Percentiles rank a stretch among this genome's conserved stretches.
These are phyloP conservation scores for Iphiclides podalirius DNA, from an alignment of 2,888 invertebrate species.

Conservation along the genomic window DNA sequence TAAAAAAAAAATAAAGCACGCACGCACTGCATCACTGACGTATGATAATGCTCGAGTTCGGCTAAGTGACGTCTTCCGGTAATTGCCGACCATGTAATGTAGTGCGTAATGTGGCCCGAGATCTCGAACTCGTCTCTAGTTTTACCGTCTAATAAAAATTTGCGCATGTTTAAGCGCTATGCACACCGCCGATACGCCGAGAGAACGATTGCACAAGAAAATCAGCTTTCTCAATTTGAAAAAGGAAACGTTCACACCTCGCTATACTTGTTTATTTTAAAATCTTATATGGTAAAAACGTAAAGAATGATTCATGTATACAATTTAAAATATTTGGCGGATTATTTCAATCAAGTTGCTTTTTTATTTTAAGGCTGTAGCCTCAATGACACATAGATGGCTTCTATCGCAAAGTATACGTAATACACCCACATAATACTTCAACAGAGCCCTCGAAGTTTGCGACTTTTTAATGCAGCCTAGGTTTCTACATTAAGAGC, in stretches of 20 bases:
- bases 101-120: slow-evolving; percentile 11
- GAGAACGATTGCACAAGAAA: no score
- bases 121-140: background rate
- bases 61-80: slow-evolving; percentile 20
- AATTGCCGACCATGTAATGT: slow-evolving; percentile 7
- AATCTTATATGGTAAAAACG: background rate
- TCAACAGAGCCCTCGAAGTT: background rate
- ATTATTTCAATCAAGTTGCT: background rate
- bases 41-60: slow-evolving; percentile 27
- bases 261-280: background rate
- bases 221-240: no score
- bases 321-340: no score
- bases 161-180: no score
- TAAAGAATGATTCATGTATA: background rate
- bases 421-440: background rate
- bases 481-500: background rate
- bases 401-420: background rate
- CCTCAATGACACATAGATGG: no score
- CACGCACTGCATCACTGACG: slow-evolving; percentile 29
- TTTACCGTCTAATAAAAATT: background rate
- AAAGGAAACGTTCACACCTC: background rate
- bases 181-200: no score
- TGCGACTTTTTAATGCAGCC: no score
- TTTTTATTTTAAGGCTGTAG: background rate
- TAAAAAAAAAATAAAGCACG: slow-evolving; percentile 40